These are phyloP conservation scores for Uropetala carovei DNA, from an alignment of 2,888 invertebrate species.

Conservation along the genomic window DNA sequence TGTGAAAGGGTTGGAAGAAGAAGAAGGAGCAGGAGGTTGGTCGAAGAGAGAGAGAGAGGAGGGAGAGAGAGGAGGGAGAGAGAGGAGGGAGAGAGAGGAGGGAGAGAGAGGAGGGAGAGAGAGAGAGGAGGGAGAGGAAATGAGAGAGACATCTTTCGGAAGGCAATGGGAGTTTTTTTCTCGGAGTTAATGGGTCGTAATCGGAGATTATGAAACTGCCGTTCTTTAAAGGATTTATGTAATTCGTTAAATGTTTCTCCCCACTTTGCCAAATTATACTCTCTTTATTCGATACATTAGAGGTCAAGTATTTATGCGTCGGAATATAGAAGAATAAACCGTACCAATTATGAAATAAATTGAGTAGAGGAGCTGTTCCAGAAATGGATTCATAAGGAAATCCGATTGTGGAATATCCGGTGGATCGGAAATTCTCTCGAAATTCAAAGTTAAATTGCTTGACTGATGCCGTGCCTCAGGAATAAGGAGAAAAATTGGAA, in stretches of 20 bases:
- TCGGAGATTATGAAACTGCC: conserved; percentile 21
- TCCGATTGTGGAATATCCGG: too few relatives aligned
- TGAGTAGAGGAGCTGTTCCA: not conserved
- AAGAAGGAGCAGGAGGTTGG: not conserved
- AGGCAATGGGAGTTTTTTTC: not conserved
- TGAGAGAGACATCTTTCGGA: not conserved
- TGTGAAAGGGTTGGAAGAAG: not conserved
- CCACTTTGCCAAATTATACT: not conserved
- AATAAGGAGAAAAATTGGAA: too few relatives aligned
- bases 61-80: too few relatives aligned
- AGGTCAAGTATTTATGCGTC: not conserved
- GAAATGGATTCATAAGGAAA: too few relatives aligned
- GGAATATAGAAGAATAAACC: not conserved
- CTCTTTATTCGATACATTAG: not conserved
- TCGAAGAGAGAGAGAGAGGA: not conserved
- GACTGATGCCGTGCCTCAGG: too few relatives aligned
- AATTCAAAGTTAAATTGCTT: too few relatives aligned
- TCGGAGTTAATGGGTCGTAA: conserved; percentile 13
- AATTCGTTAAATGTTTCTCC: conserved; percentile 33
- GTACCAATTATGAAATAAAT: not conserved
- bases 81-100: not conserved
- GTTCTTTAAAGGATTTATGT: conserved; percentile 29
- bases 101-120: too few relatives aligned
- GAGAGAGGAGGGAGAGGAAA: not conserved
- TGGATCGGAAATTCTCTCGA: too few relatives aligned